Base-by-base conservation (phyloP, 2,113 vertebrate genomes). In the Melanocharis versteri region DNA sequence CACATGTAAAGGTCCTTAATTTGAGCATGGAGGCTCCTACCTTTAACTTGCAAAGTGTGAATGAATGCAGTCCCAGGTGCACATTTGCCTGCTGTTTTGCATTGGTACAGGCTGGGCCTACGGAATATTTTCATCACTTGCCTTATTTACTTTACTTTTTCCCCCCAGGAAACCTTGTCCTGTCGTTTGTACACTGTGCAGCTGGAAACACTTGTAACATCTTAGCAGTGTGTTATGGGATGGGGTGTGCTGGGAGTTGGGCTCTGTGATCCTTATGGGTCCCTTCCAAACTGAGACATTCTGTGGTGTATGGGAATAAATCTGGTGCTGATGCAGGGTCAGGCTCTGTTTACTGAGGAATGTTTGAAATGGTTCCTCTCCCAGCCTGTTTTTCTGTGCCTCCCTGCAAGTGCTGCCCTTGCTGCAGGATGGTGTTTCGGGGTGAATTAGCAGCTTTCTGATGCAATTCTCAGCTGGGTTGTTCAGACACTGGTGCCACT, bases 391-490 rank as follows among this genome's bases (percentile, higher is more conserved):
- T 57, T 42, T 42, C 66, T 42, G 68, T 56, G 89, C n/a, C 44
- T 94, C 61, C 70, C 61, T 50, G 48, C 30, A 35, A 56, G 20
- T 6, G 73, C 84, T 48, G 57, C 35, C 26, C 69, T 39, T 33
- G 88, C 95, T 85, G 73, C 82, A 45, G 92, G 90, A 26, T 3
- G 87, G 40, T 71, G 53, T 31, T 84, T 70, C 0, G 0, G 64
- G 83, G 47, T 48, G 76, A 33, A 70, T 79, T 68, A 33, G 80
- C 82, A 45, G 82, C 62, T 93, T 94, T 91, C 94, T 95, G 96
- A 95, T 95, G 94, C 95, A 94, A 93, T 83, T 76, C 90, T 84
- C 69, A 2, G 64, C 50, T 12, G 65, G 56, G 28, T 56, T 84
- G 51, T 81, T 83, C 47, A 84, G 77, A 15, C 61, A 1, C 15